Conservation (phyloP, 2,113 vertebrate genomes). For the Cairina moschata region DNA sequence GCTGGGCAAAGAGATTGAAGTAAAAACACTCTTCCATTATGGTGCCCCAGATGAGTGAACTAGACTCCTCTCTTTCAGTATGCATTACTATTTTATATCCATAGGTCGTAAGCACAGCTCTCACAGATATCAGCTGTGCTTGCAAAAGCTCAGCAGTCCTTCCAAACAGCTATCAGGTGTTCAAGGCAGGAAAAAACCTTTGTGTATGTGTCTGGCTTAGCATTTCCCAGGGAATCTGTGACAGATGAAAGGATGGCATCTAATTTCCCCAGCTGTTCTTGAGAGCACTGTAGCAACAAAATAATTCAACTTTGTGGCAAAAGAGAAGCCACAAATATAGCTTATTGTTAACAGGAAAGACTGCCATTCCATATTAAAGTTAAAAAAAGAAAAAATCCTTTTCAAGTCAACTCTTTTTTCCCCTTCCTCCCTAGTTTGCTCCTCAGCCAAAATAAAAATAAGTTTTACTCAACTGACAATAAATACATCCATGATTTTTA, state of each 20-base stretch:
- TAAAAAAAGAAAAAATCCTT: neutral
- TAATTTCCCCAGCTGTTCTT: neutral
- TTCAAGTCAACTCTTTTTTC: neutral
- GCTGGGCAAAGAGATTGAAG: neutral
- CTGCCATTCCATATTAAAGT: neutral
- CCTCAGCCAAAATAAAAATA: neutral
- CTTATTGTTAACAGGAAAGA: neutral
- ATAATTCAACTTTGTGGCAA: neutral
- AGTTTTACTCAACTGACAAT: neutral
- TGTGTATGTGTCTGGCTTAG: neutral
- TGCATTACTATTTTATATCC: neutral
- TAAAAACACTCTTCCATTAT: neutral
- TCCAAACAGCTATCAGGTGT: neutral
- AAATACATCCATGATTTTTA: rapidly evolving
- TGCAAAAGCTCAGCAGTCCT: neutral
- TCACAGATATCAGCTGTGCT: neutral
- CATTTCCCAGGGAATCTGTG: neutral
- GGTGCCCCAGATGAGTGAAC: neutral
- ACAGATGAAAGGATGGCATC: neutral
- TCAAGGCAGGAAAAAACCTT: neutral
- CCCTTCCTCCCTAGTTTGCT: neutral
- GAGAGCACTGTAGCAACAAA: neutral
- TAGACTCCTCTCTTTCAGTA: neutral
- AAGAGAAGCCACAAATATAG: neutral
- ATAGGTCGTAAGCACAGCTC: neutral